These are phyloP conservation scores for Leptobrachium ailaonicum DNA, from an alignment of 2,113 vertebrate species.

Conservation along the genomic window DNA sequence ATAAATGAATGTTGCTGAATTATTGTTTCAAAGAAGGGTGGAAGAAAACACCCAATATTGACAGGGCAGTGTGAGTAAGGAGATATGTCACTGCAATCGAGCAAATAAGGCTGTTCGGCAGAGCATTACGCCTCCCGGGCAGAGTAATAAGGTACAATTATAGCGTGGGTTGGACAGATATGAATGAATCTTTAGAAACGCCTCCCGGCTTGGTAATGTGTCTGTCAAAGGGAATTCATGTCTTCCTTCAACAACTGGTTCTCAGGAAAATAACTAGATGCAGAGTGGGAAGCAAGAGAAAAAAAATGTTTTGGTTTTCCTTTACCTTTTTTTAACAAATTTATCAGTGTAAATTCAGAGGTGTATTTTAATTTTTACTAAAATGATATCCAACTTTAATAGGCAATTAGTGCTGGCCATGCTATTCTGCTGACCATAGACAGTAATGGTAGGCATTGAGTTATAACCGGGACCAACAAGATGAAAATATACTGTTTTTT, in stretches of 20 bases:
- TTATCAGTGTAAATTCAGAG: too few species aligned
- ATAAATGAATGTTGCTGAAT: conserved; percentile 7
- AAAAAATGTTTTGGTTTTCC: neutral
- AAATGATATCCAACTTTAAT: neutral
- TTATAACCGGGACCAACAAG: conserved; percentile 37
- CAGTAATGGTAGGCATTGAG: conserved; percentile 41
- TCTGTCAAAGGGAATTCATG: conserved; percentile 48
- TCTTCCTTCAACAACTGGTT: conserved; percentile 27
- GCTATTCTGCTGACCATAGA: conserved; percentile 21
- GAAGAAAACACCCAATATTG: conserved; percentile 27
- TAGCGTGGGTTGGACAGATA: conserved; percentile 48
- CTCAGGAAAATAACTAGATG: conserved; percentile 8
- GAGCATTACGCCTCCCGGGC: conserved; percentile 25
- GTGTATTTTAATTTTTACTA: too few species aligned
- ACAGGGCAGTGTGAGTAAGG: conserved; percentile 18
- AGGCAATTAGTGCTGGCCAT: conserved; percentile 47
- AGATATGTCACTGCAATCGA: conserved; percentile 29
- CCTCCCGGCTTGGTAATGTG: conserved; percentile 48
- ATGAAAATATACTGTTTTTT: conserved; percentile 31
- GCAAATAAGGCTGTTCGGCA: conserved; percentile 36
- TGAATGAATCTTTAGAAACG: conserved; percentile 47
- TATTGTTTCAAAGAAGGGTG: neutral
- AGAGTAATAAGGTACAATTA: conserved; percentile 50
- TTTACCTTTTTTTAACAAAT: neutral
- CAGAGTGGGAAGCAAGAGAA: neutral